Conservation (phyloP, 2,888 invertebrate species). For the Uropetala carovei region DNA sequence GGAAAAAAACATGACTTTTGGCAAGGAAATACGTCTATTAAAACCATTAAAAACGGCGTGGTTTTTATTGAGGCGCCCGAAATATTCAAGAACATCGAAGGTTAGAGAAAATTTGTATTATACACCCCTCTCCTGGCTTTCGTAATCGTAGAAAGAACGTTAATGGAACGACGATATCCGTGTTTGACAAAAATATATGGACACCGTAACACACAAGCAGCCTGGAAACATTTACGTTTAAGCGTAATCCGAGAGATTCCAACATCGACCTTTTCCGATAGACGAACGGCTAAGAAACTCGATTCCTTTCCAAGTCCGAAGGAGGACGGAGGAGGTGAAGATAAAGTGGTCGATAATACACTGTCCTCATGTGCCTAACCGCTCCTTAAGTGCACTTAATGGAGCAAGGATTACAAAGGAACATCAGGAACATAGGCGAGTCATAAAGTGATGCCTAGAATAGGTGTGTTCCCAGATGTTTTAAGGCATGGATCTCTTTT, state of each 20-base stretch:
- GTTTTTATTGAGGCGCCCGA: no score
- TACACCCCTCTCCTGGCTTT: no score
- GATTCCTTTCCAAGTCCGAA: slow-evolving; percentile 37
- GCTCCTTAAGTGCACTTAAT: slow-evolving; percentile 61
- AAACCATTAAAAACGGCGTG: no score
- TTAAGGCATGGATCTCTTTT: slow-evolving; percentile 12
- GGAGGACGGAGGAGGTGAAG: slow-evolving; percentile 33
- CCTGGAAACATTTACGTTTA: slow-evolving; percentile 27
- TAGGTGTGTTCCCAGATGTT: not conserved
- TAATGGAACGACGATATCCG: not conserved
- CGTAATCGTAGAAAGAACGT: not conserved
- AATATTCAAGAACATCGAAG: no score
- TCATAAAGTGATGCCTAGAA: slow-evolving; percentile 17
- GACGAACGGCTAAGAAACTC: slow-evolving; percentile 39
- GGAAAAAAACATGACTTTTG: no score
- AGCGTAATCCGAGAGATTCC: slow-evolving; percentile 10
- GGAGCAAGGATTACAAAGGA: slow-evolving; percentile 53
- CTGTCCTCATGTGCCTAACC: slow-evolving; percentile 53
- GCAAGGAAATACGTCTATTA: no score
- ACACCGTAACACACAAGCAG: not conserved
- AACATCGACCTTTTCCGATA: slow-evolving; percentile 38
- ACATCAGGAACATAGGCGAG: slow-evolving; percentile 49
- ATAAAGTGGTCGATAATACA: slow-evolving; percentile 56
- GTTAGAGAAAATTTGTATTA: no score
- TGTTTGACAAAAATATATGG: not conserved